Conservation (phyloP, 2,797 vertebrate species). For the Protosalanx chinensis region DNA sequence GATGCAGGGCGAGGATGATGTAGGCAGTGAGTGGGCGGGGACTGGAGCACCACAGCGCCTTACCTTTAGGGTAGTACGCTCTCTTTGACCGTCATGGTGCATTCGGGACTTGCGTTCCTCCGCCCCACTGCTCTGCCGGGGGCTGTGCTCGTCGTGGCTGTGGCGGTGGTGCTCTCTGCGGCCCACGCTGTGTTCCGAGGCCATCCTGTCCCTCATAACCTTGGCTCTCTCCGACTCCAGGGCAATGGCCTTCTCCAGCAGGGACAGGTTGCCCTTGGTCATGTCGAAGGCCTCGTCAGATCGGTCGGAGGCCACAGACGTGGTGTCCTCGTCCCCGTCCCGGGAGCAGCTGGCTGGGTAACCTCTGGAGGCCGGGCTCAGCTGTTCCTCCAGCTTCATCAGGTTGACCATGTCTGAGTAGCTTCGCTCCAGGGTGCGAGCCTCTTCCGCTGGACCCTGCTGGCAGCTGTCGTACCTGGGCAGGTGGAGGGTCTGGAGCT, state of each 20-base stretch:
- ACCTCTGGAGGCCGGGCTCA: conserved; percentile 86
- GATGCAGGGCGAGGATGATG: not conserved
- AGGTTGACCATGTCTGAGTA: conserved; percentile 98
- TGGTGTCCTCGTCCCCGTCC: conserved; percentile 90
- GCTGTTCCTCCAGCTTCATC: conserved; percentile 94
- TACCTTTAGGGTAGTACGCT: conserved; percentile 98
- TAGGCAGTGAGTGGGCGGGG: not conserved
- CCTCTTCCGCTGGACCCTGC: conserved; percentile 75
- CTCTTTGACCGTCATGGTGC: conserved; percentile 90
- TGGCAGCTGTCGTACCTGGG: conserved; percentile 70
- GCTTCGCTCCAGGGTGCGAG: conserved; percentile 83
- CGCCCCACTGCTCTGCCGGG: conserved; percentile 80
- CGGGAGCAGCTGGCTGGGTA: conserved; percentile 79
- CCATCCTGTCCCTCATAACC: conserved; percentile 94
- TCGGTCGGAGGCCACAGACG: conserved; percentile 90
- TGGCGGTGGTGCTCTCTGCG: conserved; percentile 76
- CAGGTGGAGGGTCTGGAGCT: conserved; percentile 45
- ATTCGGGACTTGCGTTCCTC: conserved; percentile 89
- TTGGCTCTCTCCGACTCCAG: conserved; percentile 93
- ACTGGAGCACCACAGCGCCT: conserved; percentile 19
- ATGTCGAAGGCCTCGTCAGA: conserved; percentile 98
- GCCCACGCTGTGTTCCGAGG: conserved; percentile 74
- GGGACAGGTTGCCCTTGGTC: conserved; percentile 95
- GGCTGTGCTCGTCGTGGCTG: conserved; percentile 82
- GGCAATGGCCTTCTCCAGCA: conserved; percentile 97